phyloP scores from a whole-genome alignment of 2,113 vertebrate species.

The Apistogramma diplotaenia region DNA sequence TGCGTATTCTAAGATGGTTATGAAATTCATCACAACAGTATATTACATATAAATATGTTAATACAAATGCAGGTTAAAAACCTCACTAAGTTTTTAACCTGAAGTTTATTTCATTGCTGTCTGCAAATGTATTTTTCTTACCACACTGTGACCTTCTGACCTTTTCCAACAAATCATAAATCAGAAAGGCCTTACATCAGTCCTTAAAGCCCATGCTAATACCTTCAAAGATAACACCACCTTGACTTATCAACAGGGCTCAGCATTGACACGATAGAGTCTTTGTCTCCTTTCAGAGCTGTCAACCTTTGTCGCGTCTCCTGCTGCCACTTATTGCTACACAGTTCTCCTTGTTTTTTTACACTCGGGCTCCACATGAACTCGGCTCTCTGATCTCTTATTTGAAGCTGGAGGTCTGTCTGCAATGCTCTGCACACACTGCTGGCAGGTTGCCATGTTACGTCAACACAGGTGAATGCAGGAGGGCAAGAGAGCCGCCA shows the following conservation, averaged over 20 bases:
- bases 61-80: background rate
- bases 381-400: constrained; percentile 32
- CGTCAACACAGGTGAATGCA: background rate
- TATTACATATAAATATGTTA: background rate
- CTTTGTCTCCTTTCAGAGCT: constrained; percentile 19
- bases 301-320: constrained; percentile 30
- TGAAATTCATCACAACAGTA: background rate
- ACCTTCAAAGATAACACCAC: background rate
- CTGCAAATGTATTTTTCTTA: background rate
- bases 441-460: constrained; percentile 19
- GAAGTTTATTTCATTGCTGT: background rate
- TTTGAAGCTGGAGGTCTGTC: constrained; percentile 26
- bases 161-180: background rate
- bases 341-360: constrained; percentile 2
- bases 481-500: background rate
- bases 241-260: constrained; percentile 4
- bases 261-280: background rate
- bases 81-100: background rate
- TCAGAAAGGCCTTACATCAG: background rate
- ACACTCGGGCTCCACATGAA: constrained; percentile 13
- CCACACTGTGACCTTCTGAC: background rate
- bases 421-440: background rate
- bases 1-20: background rate
- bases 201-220: background rate
- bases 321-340: constrained; percentile 8